phyloP scores from a whole-genome alignment of 2,797 vertebrate genomes.

The Chrysolophus pictus region DNA sequence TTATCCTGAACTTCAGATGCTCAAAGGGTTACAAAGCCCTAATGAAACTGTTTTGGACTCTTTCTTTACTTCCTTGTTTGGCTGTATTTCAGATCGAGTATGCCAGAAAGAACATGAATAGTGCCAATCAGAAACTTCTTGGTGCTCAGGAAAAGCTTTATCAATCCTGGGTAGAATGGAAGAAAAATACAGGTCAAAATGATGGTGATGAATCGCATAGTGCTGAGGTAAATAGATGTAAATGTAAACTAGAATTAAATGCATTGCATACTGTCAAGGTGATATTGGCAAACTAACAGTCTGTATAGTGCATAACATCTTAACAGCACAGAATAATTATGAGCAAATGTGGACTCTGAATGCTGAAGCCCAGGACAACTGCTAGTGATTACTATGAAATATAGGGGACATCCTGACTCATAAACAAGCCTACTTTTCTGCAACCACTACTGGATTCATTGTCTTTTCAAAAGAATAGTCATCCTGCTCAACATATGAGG shows the following conservation, averaged over 20 bases:
- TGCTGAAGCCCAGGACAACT: not conserved
- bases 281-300: not conserved
- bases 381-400: not conserved
- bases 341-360: not conserved
- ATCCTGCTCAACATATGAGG: not conserved
- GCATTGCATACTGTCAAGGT: not conserved
- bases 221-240: constrained; percentile 73
- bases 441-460: not conserved
- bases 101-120: constrained; percentile 86
- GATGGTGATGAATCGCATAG: constrained; percentile 72
- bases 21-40: not conserved
- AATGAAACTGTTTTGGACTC: not conserved
- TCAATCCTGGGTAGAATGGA: constrained; percentile 84
- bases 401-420: not conserved
- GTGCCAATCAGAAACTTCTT: constrained; percentile 86
- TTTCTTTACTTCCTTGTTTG: constrained; percentile 36
- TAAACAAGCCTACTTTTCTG: not conserved
- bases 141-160: constrained; percentile 84
- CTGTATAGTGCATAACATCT: not conserved
- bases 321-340: not conserved
- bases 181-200: constrained; percentile 73
- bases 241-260: not conserved
- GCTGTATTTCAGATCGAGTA: constrained; percentile 86
- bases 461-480: not conserved
- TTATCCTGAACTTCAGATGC: not conserved